Percentiles rank a stretch among this genome's conserved stretches.
phyloP scores from a whole-genome alignment of 1,140 invertebrate species.

The Neotoxoptera formosana region DNA sequence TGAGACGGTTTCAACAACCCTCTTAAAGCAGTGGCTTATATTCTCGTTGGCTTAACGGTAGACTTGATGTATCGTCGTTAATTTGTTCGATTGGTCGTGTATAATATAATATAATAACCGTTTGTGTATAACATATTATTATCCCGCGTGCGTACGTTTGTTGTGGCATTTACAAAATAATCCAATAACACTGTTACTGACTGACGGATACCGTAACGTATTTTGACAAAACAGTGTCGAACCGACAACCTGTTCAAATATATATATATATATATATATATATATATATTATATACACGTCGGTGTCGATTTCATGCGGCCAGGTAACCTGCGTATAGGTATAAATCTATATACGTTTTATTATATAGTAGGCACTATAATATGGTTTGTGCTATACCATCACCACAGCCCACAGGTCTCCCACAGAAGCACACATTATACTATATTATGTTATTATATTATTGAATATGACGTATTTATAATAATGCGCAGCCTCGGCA shows the following conservation, averaged over 20 bases:
- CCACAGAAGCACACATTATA: neutral
- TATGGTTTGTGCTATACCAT: neutral
- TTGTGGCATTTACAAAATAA: slow-evolving; percentile 46
- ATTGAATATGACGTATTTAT: neutral
- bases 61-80: slow-evolving; percentile 10
- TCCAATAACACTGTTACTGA: slow-evolving; percentile 45
- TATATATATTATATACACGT: neutral
- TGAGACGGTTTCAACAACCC: slow-evolving; percentile 24
- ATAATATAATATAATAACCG: slow-evolving; percentile 30
- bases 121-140: neutral
- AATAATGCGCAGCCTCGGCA: neutral
- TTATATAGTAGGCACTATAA: neutral
- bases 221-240: slow-evolving; percentile 55
- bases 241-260: slow-evolving; percentile 55
- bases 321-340: neutral
- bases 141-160: neutral
- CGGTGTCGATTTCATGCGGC: slow-evolving; percentile 37
- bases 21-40: slow-evolving; percentile 30
- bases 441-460: neutral
- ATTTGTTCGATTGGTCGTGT: slow-evolving; percentile 51
- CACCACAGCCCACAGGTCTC: neutral
- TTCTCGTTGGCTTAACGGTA: slow-evolving; percentile 43
- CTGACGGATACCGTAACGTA: slow-evolving; percentile 56
- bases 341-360: neutral
- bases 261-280: neutral